Evolutionary conservation across 1,140 invertebrate species (phyloP), one percentile per base, ranked within the genome.

Genomic region (Drosophila dunni): DNA sequence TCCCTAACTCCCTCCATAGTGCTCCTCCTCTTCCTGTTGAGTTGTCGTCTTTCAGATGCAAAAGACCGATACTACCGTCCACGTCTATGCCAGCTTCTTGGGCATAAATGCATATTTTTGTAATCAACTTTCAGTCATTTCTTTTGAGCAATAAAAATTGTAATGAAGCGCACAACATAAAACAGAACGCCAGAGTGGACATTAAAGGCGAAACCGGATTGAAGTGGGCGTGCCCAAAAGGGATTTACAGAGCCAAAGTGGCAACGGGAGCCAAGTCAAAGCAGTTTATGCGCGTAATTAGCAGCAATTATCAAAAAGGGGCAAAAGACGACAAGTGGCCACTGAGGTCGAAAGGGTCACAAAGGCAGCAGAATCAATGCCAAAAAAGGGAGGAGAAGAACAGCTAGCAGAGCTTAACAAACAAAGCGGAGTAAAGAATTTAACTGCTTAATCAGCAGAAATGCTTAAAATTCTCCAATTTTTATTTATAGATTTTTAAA

Each of bases 241-340:
- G 53, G 53, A 56, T 40, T n/a, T 38, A 9, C 5, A 40, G 20
- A n/a, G 54, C 2, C 20, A 13, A 13, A 1, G 9, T 15, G 50
- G 60, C 7, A 10, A 13, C 0, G 11, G 62, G 44, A 13, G 34
- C 53, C 11, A 67, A 45, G 70, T 67, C 64, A 67, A 73, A 73
- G 70, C 53, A 67, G 71, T 84, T 88, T 89, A 80, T 89, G 80
- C 84, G 77, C 78, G 63, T 78, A 88, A 88, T 88, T 88, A 89
- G 80, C 77, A 72, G 68, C 81, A 89, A 88, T 88, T 88, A 80
- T 44, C 24, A 65, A 73, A 68, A 48, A 45, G 29, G 33, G 61
- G 13, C 5, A 33, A 29, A 34, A 6, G 10, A 33, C 50, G 13
- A 46, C 44, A 20, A 46, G 15, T 17, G 50, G 7, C 33, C 33